These are phyloP conservation scores for Agrochola macilenta DNA, from an alignment of 2,888 invertebrate genomes.

Conservation along the genomic window DNA sequence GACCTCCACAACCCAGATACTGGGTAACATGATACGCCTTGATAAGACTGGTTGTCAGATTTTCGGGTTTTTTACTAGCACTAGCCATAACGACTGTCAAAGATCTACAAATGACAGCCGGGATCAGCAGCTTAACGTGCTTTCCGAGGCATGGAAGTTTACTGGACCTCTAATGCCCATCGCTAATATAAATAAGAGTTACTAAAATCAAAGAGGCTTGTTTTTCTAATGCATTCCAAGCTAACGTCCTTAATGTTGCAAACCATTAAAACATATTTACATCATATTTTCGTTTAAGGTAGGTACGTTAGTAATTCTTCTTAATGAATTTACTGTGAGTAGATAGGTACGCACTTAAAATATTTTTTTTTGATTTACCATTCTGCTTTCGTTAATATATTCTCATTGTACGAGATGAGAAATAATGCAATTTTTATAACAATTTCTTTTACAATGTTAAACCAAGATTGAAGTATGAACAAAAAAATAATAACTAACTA, in stretches of 20 bases:
- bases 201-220: not conserved
- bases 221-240: not conserved
- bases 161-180: not conserved
- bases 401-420: slow-evolving; percentile 4
- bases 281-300: not conserved
- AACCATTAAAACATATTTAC: not conserved
- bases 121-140: not conserved
- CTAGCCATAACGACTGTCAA: not conserved
- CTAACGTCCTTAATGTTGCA: not conserved
- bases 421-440: not conserved
- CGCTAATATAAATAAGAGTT: not conserved
- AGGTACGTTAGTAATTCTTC: not conserved
- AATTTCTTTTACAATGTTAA: not conserved
- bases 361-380: not conserved
- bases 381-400: slow-evolving; percentile 9
- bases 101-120: not conserved
- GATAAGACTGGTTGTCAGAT: not conserved
- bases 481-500: not conserved
- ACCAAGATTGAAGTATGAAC: not conserved
- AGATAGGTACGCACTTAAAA: not conserved
- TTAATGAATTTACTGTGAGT: not conserved
- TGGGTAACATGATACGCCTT: no score
- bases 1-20: not conserved
- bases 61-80: not conserved
- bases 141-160: not conserved